Evolutionary conservation across 2,797 vertebrate species (phyloP).

Genomic region (Myotis pilosus): DNA sequence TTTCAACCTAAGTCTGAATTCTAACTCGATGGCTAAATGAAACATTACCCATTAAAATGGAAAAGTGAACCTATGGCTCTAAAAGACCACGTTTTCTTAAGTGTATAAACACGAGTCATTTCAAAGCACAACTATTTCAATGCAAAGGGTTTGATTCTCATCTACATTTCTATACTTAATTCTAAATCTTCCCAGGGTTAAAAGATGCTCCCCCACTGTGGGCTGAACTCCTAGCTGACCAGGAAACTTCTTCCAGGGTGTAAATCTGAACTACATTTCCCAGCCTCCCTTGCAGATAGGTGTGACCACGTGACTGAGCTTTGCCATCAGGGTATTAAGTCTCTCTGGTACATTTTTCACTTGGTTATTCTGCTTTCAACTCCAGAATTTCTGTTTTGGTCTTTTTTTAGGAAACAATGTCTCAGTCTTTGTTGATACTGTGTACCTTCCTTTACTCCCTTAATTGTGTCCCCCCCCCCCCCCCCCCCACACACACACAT

Average conservation of each 20-base stretch:
- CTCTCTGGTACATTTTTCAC: background rate
- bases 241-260: background rate
- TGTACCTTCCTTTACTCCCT: background rate
- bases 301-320: background rate
- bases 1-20: conserved; percentile 31
- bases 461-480: no score
- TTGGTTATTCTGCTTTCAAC: background rate
- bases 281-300: background rate
- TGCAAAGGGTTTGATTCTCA: background rate
- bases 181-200: background rate
- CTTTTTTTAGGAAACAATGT: background rate
- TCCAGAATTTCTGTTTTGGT: background rate
- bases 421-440: background rate
- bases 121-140: background rate
- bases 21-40: background rate
- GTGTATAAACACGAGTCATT: background rate
- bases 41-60: background rate
- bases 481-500: no score
- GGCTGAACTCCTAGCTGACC: background rate
- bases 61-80: background rate
- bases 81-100: background rate
- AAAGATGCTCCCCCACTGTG: background rate
- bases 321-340: background rate
- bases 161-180: background rate
- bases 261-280: background rate